Base-by-base conservation (phyloP, 2,113 vertebrate species). In the Cyphomyrus plagiostoma region DNA sequence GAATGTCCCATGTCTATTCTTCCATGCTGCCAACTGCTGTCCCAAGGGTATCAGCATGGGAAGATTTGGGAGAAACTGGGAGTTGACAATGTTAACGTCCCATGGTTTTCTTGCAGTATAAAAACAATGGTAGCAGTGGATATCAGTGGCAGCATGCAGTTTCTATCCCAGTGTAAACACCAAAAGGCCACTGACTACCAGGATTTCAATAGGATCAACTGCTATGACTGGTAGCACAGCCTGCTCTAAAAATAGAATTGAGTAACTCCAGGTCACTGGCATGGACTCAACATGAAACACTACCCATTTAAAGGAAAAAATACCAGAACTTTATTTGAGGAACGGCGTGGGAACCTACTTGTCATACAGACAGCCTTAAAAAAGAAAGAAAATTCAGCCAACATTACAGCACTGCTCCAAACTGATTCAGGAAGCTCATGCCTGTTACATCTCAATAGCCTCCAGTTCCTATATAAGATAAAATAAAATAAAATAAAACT, bases 31-130 rank as follows among this genome's bases (percentile, higher is more conserved):
- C 52, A 88, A 48, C 66, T 46, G 89, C 50, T 91, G 90, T 93
- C 92, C 92, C 92, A 74, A 93, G 93, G 92, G 93, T 95, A 93
- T 93, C 93, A 92, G 92, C 95, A 91, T 92, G 92, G 93, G 92
- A 92, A 92, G 92, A 93, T 95, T 97, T 97, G 94, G 82, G 91
- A 94, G 85, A 86, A n/a, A 92, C 90, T 89, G 93, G 92, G 92
- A 89, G 45, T 70, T 17, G 42, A 39, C 21, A 82, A 3, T 52
- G 66, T 77, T 15, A 80, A 17, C 2, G 7, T 21, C 21, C n/a
- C 26, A 42, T 10, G n/a, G 15, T 88, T 88, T 42, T 62, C 35
- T 42, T 11, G 13, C 66, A 39, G 90, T 23, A 82, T 45, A 13
- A 86, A 8, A 88, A 50, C n/a, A 49, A 77, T n/a, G 17, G 21